These are phyloP conservation scores for Psammodynastes pulverulentus DNA, from an alignment of 2,113 vertebrate genomes.

Conservation along the genomic window DNA sequence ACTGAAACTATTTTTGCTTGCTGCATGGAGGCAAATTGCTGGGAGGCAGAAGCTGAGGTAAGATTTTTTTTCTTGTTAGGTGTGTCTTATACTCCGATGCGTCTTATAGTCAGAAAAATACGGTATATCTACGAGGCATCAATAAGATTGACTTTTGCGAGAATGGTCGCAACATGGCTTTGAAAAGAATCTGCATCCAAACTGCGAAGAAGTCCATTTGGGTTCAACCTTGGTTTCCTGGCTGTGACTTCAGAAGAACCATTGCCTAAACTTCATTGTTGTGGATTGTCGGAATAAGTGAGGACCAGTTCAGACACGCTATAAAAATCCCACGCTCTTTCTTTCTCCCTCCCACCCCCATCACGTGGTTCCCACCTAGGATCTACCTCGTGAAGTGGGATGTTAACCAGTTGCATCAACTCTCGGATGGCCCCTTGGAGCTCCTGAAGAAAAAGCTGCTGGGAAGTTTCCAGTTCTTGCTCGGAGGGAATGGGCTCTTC, in stretches of 20 bases:
- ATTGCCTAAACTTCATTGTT: neutral
- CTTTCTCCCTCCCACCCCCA: neutral
- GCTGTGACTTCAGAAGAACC: neutral
- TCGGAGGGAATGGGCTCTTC: conserved; percentile 73
- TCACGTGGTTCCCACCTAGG: neutral
- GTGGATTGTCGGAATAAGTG: neutral
- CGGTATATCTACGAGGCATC: no score
- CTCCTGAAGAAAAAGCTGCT: conserved; percentile 79
- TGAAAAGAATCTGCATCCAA: neutral
- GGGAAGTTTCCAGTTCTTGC: conserved; percentile 68
- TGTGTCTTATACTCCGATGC: no score
- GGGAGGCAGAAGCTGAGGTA: no score
- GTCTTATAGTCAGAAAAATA: no score
- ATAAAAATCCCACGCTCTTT: rapidly evolving
- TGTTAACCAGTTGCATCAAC: conserved; percentile 80
- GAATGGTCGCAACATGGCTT: neutral
- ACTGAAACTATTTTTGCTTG: no score
- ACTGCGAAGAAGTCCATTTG: neutral
- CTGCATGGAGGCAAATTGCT: no score
- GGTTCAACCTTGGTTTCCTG: neutral
- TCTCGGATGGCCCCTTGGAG: conserved; percentile 79
- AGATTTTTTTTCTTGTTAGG: no score
- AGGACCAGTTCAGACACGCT: neutral
- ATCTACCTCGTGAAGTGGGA: conserved; percentile 80
- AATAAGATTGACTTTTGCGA: neutral